phyloP scores from a whole-genome alignment of 53 echinoderm and acorn worm genomes.

The Mesocentrotus franciscanus region DNA sequence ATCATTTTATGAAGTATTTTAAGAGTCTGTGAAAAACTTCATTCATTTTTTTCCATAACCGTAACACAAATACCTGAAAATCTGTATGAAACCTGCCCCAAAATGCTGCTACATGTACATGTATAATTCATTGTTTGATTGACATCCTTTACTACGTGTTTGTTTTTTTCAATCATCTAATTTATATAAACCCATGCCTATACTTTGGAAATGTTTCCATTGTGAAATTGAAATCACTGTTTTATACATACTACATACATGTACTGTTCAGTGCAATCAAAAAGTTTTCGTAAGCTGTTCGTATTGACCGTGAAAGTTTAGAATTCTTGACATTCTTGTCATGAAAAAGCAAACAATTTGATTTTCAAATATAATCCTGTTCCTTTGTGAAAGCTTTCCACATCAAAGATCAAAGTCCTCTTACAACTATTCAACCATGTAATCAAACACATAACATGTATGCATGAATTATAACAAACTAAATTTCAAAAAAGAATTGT shows the following conservation, averaged over 20 bases:
- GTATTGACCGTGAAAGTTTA: not conserved
- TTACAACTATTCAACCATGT: not conserved
- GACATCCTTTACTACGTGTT: not conserved
- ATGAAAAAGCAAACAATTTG: not conserved
- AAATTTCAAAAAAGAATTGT: not conserved
- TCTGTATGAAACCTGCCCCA: not conserved
- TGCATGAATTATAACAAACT: not conserved
- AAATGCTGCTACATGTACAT: too few species aligned
- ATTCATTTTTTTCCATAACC: not conserved
- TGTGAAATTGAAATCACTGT: not conserved
- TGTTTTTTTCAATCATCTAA: not conserved
- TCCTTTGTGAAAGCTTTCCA: not conserved
- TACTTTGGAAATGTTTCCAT: not conserved
- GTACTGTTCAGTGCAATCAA: not conserved
- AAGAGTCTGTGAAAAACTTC: too few species aligned
- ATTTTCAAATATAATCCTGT: not conserved
- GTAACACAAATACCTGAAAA: not conserved
- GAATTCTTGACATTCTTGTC: not conserved
- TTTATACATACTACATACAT: not conserved
- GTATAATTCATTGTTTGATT: not conserved
- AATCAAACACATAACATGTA: not conserved
- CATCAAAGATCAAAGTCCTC: not conserved
- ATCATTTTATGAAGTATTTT: too few species aligned
- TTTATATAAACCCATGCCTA: not conserved
- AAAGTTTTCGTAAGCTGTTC: not conserved